Base-by-base conservation (phyloP, 2,888 invertebrate genomes). In the Ferdinandea cuprea region DNA sequence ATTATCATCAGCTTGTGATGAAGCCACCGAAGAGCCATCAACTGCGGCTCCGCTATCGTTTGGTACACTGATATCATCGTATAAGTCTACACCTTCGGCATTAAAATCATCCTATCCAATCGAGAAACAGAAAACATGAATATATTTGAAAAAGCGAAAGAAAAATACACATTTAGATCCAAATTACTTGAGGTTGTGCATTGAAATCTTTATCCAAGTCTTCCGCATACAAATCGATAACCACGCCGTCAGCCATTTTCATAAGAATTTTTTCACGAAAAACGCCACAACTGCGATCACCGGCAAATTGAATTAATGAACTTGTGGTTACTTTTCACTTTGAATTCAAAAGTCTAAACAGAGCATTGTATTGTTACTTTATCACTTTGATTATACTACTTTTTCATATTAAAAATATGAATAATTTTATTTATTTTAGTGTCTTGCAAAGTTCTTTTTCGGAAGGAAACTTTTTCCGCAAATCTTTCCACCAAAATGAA, bases 171-270 rank as follows among this genome's bases (percentile, higher is more conserved):
- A 52, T 25, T 54, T 17, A 11, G 3, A 17, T 54, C 3, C 25
- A 56, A 61, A 86, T 85, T 87, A 91, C 89, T 88, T 91, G 92
- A 91, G 94, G 94, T 93, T 95, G 95, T 86, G 94, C 95, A 92
- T 87, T 86, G 85, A 98, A 98, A 93, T 98, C 97, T 90, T 96
- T 96, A 92, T 98, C 98, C 91, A 98, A 95, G 93, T 98, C 98
- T 91, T 98, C 98, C 87, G 96, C 97, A 92, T 98, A 98, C 89
- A 98, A 94, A 95, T 98, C 98, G 92, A 98, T 97, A 93, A 98
- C 98, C 91, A 95, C 95, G 93, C 96, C 95, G 92, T 98, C 98
- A 93, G 97, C 97, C 96, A 97, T 96, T 94, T 93, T 94, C 85
- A 85, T 85, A 79, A 32, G 52, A 59, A 66, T 48, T 25, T 85